A percentile compares a stretch with the other conserved stretches of the same genome.
phyloP scores from a whole-genome alignment of 2,888 invertebrate genomes.

The Hemithea aestivaria region DNA sequence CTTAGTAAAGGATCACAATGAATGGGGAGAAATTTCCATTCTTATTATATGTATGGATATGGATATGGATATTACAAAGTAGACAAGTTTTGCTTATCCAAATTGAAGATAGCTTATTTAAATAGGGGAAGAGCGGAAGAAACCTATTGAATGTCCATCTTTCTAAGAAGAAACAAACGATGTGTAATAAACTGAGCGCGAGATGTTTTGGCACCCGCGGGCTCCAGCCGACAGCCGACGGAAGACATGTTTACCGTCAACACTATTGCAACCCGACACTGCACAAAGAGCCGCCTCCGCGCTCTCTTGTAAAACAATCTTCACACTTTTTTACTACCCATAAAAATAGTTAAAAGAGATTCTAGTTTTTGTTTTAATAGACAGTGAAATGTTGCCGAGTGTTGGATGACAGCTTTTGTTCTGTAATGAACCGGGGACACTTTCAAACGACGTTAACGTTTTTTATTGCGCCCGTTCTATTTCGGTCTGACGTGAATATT shows the following conservation, averaged over 20 bases:
- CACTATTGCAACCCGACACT: slow-evolving; percentile 64
- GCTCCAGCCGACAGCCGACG: slow-evolving; percentile 54
- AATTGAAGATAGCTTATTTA: background rate
- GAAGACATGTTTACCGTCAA: slow-evolving; percentile 76
- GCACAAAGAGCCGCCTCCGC: slow-evolving; percentile 75
- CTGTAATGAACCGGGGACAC: slow-evolving; percentile 73
- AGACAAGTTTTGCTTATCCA: no score
- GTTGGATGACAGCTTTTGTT: slow-evolving; percentile 77
- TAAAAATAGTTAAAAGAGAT: slow-evolving; percentile 78
- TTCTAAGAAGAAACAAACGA: slow-evolving; percentile 27
- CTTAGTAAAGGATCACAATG: no score
- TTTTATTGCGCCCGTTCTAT: slow-evolving; percentile 69
- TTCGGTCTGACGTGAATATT: slow-evolving; percentile 41
- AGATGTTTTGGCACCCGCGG: slow-evolving; percentile 55
- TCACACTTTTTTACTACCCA: slow-evolving; percentile 74
- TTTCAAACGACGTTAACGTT: slow-evolving; percentile 59
- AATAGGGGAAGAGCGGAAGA: background rate
- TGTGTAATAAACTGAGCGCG: slow-evolving; percentile 18
- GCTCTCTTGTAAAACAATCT: slow-evolving; percentile 74
- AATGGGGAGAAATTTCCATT: no score
- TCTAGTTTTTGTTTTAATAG: slow-evolving; percentile 70
- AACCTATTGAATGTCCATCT: slow-evolving; percentile 1
- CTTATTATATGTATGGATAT: no score
- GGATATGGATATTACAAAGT: no score
- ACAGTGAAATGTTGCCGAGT: slow-evolving; percentile 78